These are phyloP conservation scores for Polydrusus tereticollis DNA, from an alignment of 2,888 invertebrate genomes.

Conservation along the genomic window DNA sequence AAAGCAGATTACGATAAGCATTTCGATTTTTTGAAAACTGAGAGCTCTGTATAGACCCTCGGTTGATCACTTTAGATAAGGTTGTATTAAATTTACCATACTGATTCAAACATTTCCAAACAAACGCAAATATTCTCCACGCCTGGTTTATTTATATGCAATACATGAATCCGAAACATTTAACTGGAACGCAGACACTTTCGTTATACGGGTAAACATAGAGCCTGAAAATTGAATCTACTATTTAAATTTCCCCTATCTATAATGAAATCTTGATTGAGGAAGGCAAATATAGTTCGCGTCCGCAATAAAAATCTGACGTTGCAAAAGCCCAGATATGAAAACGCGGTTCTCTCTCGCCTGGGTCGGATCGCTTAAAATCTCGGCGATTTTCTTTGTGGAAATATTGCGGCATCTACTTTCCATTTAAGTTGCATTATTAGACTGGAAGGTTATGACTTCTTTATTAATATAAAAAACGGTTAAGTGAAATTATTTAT, in stretches of 20 bases:
- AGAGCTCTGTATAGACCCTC: no score
- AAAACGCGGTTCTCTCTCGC: conserved; percentile 16
- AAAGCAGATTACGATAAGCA: no score
- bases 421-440: conserved; percentile 24
- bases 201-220: conserved; percentile 23
- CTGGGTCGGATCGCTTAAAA: conserved; percentile 19
- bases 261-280: conserved; percentile 69
- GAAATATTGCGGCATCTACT: conserved; percentile 23
- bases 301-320: conserved; percentile 65
- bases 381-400: conserved; percentile 18
- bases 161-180: conserved; percentile 10
- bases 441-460: conserved; percentile 11
- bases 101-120: no score
- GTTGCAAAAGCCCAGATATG: conserved; percentile 58
- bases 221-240: conserved; percentile 62
- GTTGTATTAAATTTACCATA: no score
- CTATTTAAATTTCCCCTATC: conserved; percentile 67
- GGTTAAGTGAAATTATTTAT: no score
- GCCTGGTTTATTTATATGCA: conserved; percentile 6
- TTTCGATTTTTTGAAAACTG: no score
- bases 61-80: no score
- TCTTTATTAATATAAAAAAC: conserved; percentile 1
- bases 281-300: conserved; percentile 63
- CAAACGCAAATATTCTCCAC: no score
- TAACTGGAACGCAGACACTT: conserved; percentile 9